Base-by-base conservation (phyloP, 2,888 invertebrate species). In the Zygogramma bicolorata region DNA sequence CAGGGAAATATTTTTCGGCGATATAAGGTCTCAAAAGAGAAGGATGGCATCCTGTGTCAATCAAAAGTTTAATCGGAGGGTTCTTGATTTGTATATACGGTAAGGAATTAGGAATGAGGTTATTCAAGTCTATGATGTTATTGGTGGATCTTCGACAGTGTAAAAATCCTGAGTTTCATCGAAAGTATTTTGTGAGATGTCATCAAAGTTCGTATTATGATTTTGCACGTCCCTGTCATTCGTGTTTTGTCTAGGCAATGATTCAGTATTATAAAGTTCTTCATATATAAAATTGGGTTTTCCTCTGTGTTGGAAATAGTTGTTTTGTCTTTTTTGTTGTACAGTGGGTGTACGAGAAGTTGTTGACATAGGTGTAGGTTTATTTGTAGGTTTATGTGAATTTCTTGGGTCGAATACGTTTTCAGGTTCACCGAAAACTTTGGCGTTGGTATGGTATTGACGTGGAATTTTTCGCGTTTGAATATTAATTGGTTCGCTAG, bases 1-100 rank as follows among this genome's bases (percentile, higher is more conserved):
- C n/a, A 20, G 73, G 70, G 34, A 58, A 74, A 42, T 66, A 69
- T 60, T 68, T 42, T 71, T 71, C 66, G 1, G 62, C 69, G 15
- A 71, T 61, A 46, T 40, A 40, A 2, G 66, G 65, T 29, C 67
- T 53, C 22, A 74, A 20, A 34, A 74, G 15, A 15, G 74, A 74
- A 1, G 61, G 40, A n/a, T 69, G 58, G 31, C 71, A 57, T 15
- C 71, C 74, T 1, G 74, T 74, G 15, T 68, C 68, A 10, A 74
- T 71, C 65, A 74, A 29, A 10, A 71, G 63, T 67, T 74, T 71
- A 1, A 65, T 49, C n/a, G 38, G 60, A 6, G 68, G 62, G 8
- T 71, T 68, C n/a, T 65, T 65, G n/a, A 42, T 42, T 42, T 42
- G 13, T 15, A 42, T 42, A 18, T 15, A 42, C 15, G 42, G 15